Evolutionary conservation across 2,888 invertebrate species (phyloP), one percentile per base, ranked within the genome.

Genomic region (Dexiosoma caninum): DNA sequence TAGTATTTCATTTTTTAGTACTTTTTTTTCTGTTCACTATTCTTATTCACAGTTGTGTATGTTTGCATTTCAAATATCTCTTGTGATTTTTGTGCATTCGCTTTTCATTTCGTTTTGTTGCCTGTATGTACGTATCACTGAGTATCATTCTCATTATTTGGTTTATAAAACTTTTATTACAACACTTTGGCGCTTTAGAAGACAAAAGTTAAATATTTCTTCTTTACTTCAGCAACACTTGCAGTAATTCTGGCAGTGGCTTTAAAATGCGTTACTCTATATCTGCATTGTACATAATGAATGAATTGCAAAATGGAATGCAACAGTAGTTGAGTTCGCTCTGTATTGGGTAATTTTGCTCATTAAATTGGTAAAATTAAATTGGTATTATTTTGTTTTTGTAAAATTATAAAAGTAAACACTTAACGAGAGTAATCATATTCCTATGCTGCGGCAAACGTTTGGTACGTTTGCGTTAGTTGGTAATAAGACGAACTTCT

Each of bases 31-130:
- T 62, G 21, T 10, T 53, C 14, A 7, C 23, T n/a, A n/a, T n/a
- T n/a, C n/a, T n/a, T n/a, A n/a, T 53, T 53, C 59, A 42, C 44
- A 67, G 49, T 49, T 66, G 19, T 60, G 8, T 40, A 14, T 7
- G 32, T 57, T 64, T 64, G 64, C 77, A 59, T 59, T 57, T 14
- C 64, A 71, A 64, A 59, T 57, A 66, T 49, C 70, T 57, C 57
- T 51, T 71, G 40, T 66, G 70, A 57, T 21, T 49, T 71, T 35
- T 55, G 16, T 21, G 69, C 55, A 77, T 32, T 23, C 7, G 7
- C 8, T 46, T 14, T 42, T 59, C 19, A n/a, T 30, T 16, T 42
- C 5, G 1, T 67, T 42, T 66, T 49, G 44, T 19, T 40, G 27
- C 27, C 21, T n/a, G n/a, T n/a, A n/a, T n/a, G 7, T n/a, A 42